Percentiles rank a stretch among this genome's conserved stretches.
These are phyloP conservation scores for Brachionus angularis DNA, from an alignment of 1,140 invertebrate species.

Conservation along the genomic window DNA sequence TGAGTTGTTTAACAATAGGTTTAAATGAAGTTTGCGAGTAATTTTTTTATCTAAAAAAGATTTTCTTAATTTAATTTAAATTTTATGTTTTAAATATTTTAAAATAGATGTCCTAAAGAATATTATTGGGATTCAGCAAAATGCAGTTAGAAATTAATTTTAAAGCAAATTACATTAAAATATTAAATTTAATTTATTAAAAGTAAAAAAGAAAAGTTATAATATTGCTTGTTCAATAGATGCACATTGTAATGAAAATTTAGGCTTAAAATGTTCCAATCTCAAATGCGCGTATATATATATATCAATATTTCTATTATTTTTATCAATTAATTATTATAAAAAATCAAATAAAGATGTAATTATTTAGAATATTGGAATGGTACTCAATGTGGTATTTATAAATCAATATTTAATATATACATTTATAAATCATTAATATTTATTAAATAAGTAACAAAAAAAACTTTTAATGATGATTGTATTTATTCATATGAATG, in stretches of 20 bases:
- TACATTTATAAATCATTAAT: too few relatives aligned
- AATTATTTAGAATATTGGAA: conserved; percentile 2
- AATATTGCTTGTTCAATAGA: neutral
- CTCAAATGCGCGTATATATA: neutral
- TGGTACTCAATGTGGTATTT: neutral
- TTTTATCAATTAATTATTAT: neutral
- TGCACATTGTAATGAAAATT: neutral
- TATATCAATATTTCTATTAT: neutral
- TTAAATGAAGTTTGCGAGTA: neutral
- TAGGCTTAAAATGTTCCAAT: neutral
- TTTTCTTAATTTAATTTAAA: neutral
- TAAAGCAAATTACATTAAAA: neutral
- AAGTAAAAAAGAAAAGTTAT: neutral
- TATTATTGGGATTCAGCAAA: conserved; percentile 12
- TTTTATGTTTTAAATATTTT: neutral
- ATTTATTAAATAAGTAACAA: neutral
- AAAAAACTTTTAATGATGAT: neutral
- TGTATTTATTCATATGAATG: neutral
- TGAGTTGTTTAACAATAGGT: neutral
- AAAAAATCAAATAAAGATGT: neutral
- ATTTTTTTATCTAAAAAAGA: neutral
- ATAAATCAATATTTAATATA: too few relatives aligned
- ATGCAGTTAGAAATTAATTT: conserved; percentile 7
- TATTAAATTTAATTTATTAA: neutral
- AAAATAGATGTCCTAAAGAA: neutral